Base-by-base conservation (phyloP, 2,888 invertebrate genomes). In the Oligia strigilis region DNA sequence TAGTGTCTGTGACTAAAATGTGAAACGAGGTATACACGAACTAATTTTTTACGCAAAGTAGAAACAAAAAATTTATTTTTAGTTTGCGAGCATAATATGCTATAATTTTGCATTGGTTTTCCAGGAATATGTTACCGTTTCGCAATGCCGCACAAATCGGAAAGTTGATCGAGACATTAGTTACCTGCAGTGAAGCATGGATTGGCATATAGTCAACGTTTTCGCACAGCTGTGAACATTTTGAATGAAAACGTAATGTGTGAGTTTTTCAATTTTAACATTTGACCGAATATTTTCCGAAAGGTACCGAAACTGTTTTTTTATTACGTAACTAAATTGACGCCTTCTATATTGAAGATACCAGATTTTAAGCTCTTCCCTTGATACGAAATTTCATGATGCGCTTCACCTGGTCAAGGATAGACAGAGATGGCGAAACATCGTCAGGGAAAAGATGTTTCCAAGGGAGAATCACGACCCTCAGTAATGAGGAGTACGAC, bases 81-180 rank as follows among this genome's bases (percentile, higher is more conserved):
- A 43, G 2, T 62, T 55, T 64, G 29, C 40, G 9, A 52, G n/a
- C 23, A 19, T 49, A 0, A 19, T 49, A 0, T 6, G 0, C 49
- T 52, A 36, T 43, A 40, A 43, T 36, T 43, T 52, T 14, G 11
- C 43, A n/a, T 13, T 46, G 14, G 11, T 52, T 60, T 52, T 43
- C n/a, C 3, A n/a, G 17, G 14, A 60, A 52, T 17, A n/a, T 66
- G 19, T 66, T 43, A 36, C 49, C 29, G 36, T 77, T 83, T 43
- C 14, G 3, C 49, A 55, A 49, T 29, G 19, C 17, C 11, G 1
- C 36, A n/a, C 11, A 1, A 64, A 60, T 29, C 1, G 29, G 14
- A 67, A 62, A 46, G 36, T 71, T 71, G 13, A 62, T 72, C 23
- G 71, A 46, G 13, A n/a, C 52, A 81, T 85, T 65, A 72, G 58